phyloP scores from a whole-genome alignment of 2,888 invertebrate genomes.

The Lycocerus yunnanus region DNA sequence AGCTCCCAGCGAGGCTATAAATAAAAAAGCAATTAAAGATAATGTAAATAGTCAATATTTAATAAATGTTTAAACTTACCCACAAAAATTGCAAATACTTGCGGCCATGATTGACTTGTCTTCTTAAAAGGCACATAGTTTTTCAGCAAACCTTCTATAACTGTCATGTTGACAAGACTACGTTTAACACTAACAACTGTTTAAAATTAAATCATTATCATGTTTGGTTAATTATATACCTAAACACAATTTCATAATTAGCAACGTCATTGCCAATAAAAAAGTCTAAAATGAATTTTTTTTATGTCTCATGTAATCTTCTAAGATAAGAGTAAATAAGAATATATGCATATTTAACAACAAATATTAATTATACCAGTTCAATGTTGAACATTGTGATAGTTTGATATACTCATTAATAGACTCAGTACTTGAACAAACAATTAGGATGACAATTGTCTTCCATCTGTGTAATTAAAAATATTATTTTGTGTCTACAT shows the following conservation, averaged over 20 bases:
- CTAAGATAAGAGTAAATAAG: not conserved
- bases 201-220: not conserved
- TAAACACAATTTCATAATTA: not conserved
- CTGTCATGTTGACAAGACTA: not conserved
- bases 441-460: not conserved
- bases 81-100: not conserved
- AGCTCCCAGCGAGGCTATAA: conserved; percentile 32
- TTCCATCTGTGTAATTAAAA: not conserved
- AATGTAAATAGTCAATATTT: too few relatives aligned
- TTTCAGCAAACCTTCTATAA: not conserved
- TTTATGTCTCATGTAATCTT: not conserved
- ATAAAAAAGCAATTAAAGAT: not conserved
- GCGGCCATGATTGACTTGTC: not conserved
- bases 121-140: not conserved
- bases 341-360: not conserved
- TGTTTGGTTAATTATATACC: not conserved
- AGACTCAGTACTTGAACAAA: not conserved
- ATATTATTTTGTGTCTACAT: not conserved
- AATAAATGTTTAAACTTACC: not conserved
- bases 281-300: not conserved
- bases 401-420: not conserved
- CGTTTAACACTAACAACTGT: not conserved
- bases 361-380: not conserved
- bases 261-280: not conserved
- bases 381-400: not conserved